Percentiles rank a stretch among this genome's conserved stretches.
phyloP scores from a whole-genome alignment of 1,140 invertebrate species.

The Conus ventricosus region DNA sequence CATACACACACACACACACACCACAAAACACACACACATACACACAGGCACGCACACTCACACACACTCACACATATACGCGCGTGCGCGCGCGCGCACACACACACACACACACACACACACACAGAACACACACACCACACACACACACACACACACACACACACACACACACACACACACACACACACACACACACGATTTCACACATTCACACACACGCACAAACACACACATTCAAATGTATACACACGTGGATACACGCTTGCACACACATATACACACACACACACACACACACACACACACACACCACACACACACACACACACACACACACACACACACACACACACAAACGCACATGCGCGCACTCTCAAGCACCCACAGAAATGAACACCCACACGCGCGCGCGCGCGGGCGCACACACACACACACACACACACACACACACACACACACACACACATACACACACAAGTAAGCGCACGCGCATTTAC shows the following conservation, averaged over 20 bases:
- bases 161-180: not conserved
- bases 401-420: too few species aligned
- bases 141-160: not conserved
- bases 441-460: too few species aligned
- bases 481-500: too few species aligned
- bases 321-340: not conserved
- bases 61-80: not conserved
- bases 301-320: too few species aligned
- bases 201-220: too few species aligned
- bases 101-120: conserved; percentile 6
- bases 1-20: not conserved
- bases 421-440: too few species aligned
- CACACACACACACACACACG: not conserved
- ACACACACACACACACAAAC: conserved; percentile 1
- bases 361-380: not conserved
- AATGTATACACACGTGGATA: too few species aligned
- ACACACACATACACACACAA: too few species aligned
- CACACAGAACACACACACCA: not conserved
- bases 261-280: too few species aligned
- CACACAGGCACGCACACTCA: not conserved
- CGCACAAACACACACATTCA: too few species aligned
- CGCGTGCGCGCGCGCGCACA: not conserved
- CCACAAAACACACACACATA: not conserved
- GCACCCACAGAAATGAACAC: not conserved
- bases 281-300: not conserved